Base-by-base conservation (phyloP, 2,888 invertebrate species). In the Acleris emargana region DNA sequence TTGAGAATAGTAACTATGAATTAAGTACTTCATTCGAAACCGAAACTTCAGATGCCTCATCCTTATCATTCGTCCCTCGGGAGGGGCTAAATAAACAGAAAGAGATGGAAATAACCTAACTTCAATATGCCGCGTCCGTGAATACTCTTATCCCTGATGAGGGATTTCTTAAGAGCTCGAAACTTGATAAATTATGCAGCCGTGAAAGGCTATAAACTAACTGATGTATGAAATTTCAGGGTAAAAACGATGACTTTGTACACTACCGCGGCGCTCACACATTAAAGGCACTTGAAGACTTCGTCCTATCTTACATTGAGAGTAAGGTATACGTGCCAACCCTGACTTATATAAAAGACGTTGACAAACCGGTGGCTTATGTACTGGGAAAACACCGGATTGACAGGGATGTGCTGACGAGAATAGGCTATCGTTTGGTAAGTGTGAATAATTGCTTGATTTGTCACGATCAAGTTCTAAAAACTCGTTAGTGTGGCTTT, bases 361-460 rank as follows among this genome's bases (percentile, higher is more conserved):
- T 72, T 0, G 82, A 85, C 43, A 77, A 71, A 58, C 86, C 94
- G 87, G 79, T 95, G 93, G 88, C 89, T 76, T 81, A 90, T 67
- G 91, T 94, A 18, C 82, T 93, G 47, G 93, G 93, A 1, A 67
- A 73, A 67, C 89, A 91, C 73, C 94, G 94, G 75, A 86, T 95
- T 16, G 93, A 94, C 54, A 83, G 84, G 13, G 90, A 93, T 72
- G 93, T 93, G 2, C 84, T 94, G 47, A 88, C 93, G 3, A 96
- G 96, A 84, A 88, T 97, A 43, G 95, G 96, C 55, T 95, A 95
- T 58, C 95, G 95, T 84, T 93, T 97, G 93, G 97, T 96, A 87
- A 93, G 93, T 78, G 4, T 25, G 5, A 45, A 45, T n/a, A 45
- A n/a, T 45, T 45, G 45, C 45, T 43, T n/a, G 7, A 16, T n/a